Evolutionary conservation across 2,888 invertebrate genomes (phyloP).

Genomic region (Cataglyphis cursor): DNA sequence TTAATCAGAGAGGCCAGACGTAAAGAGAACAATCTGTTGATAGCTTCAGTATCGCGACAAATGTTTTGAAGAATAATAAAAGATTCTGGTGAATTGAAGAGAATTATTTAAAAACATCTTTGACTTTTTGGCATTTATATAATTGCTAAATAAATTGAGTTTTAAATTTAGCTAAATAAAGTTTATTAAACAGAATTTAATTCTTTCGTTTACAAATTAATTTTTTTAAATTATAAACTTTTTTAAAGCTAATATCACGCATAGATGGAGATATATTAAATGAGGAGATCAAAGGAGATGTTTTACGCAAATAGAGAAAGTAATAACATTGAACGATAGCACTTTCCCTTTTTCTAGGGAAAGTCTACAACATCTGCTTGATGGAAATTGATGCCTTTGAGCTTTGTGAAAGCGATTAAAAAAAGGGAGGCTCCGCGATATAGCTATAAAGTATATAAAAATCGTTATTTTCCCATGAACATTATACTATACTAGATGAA

Average conservation of each 20-base stretch:
- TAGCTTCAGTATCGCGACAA: too few species aligned
- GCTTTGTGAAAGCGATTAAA: not conserved
- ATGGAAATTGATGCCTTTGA: not conserved
- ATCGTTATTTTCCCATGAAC: not conserved
- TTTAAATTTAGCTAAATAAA: too few species aligned
- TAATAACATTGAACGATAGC: not conserved
- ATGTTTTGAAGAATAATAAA: not conserved
- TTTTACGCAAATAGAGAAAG: constrained; percentile 1
- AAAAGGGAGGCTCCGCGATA: not conserved
- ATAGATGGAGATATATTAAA: not conserved
- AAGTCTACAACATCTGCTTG: not conserved
- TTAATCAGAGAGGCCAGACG: not conserved
- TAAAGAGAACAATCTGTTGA: not conserved
- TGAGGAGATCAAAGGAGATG: not conserved
- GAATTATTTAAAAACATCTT: not conserved
- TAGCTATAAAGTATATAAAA: constrained; percentile 20
- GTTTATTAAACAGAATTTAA: not conserved
- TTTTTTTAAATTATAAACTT: not conserved
- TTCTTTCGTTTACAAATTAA: not conserved
- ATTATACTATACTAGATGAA: constrained; percentile 28
- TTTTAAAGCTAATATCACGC: not conserved
- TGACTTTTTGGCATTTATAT: not conserved
- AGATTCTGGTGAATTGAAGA: not conserved
- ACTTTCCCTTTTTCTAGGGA: not conserved
- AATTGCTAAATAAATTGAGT: too few species aligned